Percentiles rank a stretch among this genome's conserved stretches.
Conservation (phyloP, 2,888 invertebrate species). For the Punctoribates punctum region DNA sequence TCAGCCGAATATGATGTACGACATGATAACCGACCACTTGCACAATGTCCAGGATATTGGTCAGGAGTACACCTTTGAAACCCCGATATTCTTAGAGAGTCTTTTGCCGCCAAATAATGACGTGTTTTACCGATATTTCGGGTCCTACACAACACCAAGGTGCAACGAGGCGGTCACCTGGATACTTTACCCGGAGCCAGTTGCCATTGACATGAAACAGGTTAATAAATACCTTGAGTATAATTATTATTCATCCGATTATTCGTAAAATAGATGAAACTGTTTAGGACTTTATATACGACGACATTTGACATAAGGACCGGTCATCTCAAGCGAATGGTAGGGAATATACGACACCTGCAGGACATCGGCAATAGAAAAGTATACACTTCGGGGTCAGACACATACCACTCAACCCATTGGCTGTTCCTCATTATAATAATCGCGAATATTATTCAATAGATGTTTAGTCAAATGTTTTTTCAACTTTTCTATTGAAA, state of each 20-base stretch:
- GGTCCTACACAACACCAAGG: conserved; percentile 39
- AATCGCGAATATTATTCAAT: too few relatives aligned
- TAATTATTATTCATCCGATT: too few relatives aligned
- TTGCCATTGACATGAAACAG: conserved; percentile 29
- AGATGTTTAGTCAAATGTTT: too few relatives aligned
- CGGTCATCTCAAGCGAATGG: conserved; percentile 28
- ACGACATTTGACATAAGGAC: conserved; percentile 21
- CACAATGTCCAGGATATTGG: conserved; percentile 25
- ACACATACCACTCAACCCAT: too few relatives aligned
- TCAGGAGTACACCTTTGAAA: conserved; percentile 7
- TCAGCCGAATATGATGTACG: conserved; percentile 28
- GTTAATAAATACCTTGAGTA: too few relatives aligned
- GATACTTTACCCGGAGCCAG: conserved; percentile 37
- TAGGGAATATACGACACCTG: conserved; percentile 34
- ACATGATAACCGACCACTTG: conserved; percentile 38
- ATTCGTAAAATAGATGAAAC: conserved; percentile 13
- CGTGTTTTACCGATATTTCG: conserved; percentile 38
- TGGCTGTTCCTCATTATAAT: too few relatives aligned
- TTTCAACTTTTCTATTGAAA: too few relatives aligned
- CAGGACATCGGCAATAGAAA: conserved; percentile 39
- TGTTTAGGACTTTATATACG: conserved; percentile 13
- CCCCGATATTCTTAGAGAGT: conserved; percentile 28
- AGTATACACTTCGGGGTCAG: conserved; percentile 33
- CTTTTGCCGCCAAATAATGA: conserved; percentile 34
- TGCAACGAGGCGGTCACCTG: conserved; percentile 43